Conservation (phyloP, 2,888 invertebrate genomes). For the Magallana nippona region DNA sequence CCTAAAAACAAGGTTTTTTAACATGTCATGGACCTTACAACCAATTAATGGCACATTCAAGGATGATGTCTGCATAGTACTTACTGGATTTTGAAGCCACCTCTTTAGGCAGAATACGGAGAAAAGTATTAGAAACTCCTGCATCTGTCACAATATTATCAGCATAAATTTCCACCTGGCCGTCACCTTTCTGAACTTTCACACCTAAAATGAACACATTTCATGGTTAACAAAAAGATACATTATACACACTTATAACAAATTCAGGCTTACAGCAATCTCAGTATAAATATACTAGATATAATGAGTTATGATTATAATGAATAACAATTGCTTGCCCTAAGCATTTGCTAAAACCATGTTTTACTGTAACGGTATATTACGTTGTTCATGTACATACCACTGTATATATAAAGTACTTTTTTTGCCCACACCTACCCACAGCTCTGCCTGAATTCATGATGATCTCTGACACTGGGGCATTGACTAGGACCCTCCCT, state of each 20-base stretch:
- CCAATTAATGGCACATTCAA: not conserved
- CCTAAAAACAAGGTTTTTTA: no score
- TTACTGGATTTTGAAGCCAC: slow-evolving; percentile 74
- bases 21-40: not conserved
- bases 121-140: slow-evolving; percentile 75
- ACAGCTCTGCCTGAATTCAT: slow-evolving; percentile 69
- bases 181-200: slow-evolving; percentile 62
- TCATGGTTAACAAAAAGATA: not conserved
- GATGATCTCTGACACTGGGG: slow-evolving; percentile 75
- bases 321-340: no score
- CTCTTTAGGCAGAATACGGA: slow-evolving; percentile 70
- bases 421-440: slow-evolving; percentile 63
- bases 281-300: no score
- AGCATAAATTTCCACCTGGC: slow-evolving; percentile 70
- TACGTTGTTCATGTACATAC: no score
- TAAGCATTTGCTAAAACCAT: no score
- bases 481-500: slow-evolving; percentile 78
- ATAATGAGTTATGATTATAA: no score
- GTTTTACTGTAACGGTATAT: no score
- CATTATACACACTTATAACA: no score
- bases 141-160: slow-evolving; percentile 76
- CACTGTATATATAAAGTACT: not conserved
- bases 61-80: slow-evolving; percentile 46
- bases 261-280: no score
- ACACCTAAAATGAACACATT: slow-evolving; percentile 70